Evolutionary conservation across 2,888 invertebrate genomes (phyloP).

Genomic region (Xylophagus ater): DNA sequence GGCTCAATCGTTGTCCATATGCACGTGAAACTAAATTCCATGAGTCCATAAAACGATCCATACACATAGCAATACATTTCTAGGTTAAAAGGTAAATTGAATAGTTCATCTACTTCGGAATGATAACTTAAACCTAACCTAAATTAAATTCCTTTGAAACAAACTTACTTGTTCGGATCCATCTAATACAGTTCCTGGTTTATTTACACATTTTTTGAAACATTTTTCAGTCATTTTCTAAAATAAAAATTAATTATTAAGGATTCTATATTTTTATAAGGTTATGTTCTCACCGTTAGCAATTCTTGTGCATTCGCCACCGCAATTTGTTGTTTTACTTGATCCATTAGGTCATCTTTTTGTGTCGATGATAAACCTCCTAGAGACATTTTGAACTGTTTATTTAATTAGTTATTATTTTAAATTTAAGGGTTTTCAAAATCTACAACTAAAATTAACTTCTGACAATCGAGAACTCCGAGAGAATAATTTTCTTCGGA

Average conservation of each 20-base stretch:
- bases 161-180: slow-evolving; percentile 69
- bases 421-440: too few relatives aligned
- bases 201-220: slow-evolving; percentile 85
- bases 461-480: too few relatives aligned
- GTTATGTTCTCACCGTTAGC: slow-evolving; percentile 51
- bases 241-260: slow-evolving; percentile 4
- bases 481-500: too few relatives aligned
- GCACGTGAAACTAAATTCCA: slow-evolving; percentile 88
- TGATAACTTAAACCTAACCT: not conserved
- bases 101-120: too few relatives aligned
- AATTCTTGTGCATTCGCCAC: slow-evolving; percentile 89
- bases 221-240: slow-evolving; percentile 96
- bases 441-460: too few relatives aligned
- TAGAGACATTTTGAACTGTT: slow-evolving; percentile 29
- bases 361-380: slow-evolving; percentile 54
- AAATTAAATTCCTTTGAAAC: not conserved
- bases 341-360: slow-evolving; percentile 83
- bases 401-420: too few relatives aligned
- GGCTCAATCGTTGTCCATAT: slow-evolving; percentile 73
- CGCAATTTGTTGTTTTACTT: slow-evolving; percentile 90
- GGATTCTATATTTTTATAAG: slow-evolving; percentile 17
- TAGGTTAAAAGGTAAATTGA: slow-evolving; percentile 39
- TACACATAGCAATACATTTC: slow-evolving; percentile 96
- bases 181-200: slow-evolving; percentile 82
- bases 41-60: slow-evolving; percentile 95